A percentile compares a stretch with the other conserved stretches of the same genome.
These are phyloP conservation scores for Clinocottus analis DNA, from an alignment of 2,113 vertebrate genomes.

Conservation along the genomic window DNA sequence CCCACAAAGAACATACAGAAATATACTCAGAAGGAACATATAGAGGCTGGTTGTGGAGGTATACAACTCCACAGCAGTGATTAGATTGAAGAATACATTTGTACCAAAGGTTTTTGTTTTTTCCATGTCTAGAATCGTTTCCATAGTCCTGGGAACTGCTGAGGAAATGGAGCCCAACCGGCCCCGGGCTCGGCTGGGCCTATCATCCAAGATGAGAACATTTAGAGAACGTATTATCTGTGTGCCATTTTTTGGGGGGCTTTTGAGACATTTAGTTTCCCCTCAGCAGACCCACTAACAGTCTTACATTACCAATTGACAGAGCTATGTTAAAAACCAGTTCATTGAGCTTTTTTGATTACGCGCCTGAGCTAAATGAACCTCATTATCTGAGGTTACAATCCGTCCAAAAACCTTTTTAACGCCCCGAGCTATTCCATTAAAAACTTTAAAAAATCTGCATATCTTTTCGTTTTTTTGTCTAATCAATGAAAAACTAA, in stretches of 20 bases:
- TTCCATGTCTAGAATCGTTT: conserved; percentile 20
- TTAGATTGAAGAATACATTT: conserved; percentile 14
- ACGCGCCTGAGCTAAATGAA: conserved; percentile 41
- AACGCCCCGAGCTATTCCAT: conserved; percentile 16
- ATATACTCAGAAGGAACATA: conserved; percentile 21
- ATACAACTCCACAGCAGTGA: neutral
- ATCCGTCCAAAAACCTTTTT: conserved; percentile 26
- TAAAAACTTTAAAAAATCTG: neutral
- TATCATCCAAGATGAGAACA: conserved; percentile 30
- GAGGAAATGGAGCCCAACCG: conserved; percentile 33
- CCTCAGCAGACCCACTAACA: conserved; percentile 1
- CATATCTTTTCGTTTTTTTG: neutral
- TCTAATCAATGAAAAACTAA: conserved; percentile 2
- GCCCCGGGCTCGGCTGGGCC: conserved; percentile 12
- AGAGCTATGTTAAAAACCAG: conserved; percentile 25
- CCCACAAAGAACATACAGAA: conserved; percentile 14
- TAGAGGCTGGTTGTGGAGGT: conserved; percentile 16
- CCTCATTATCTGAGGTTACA: conserved; percentile 31
- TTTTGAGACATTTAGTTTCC: neutral
- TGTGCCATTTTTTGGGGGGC: neutral
- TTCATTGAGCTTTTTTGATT: conserved; percentile 43
- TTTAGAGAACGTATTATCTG: conserved; percentile 30
- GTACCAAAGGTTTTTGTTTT: conserved; percentile 20
- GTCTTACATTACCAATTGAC: conserved; percentile 48
- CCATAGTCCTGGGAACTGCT: neutral